Conservation (phyloP, 2,113 vertebrate genomes). For the Cairina moschata region DNA sequence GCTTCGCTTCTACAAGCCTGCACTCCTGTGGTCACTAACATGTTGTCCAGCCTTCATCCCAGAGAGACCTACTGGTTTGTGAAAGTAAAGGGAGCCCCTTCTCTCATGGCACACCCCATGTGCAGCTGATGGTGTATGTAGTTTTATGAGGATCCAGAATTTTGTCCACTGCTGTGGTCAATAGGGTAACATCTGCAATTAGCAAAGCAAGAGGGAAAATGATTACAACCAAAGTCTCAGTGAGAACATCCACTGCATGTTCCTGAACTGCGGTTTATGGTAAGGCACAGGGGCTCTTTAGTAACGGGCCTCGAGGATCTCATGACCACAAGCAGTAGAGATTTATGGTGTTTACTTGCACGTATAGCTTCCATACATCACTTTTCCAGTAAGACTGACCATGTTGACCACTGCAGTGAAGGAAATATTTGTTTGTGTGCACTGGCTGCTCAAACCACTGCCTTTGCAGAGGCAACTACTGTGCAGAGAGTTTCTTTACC, state of each 20-base stretch:
- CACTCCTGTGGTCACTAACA: neutral
- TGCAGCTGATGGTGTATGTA: fast-evolving
- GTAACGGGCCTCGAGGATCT: neutral
- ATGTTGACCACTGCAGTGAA: neutral
- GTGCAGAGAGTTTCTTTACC: neutral
- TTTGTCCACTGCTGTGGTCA: neutral
- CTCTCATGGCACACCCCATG: neutral
- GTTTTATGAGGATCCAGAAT: neutral
- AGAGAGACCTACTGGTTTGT: neutral
- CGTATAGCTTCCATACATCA: neutral
- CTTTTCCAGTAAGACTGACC: neutral
- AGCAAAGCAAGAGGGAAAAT: neutral
- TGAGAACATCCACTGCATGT: neutral
- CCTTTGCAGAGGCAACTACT: neutral
- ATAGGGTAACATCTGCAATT: neutral
- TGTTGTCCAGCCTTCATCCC: neutral
- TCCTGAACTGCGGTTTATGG: neutral
- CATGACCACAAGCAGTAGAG: neutral
- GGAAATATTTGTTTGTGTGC: neutral
- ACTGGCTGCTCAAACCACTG: neutral
- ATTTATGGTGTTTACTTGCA: neutral
- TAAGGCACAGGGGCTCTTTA: neutral
- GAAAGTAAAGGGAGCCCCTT: neutral
- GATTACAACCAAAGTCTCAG: neutral
- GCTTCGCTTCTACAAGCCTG: neutral